These are phyloP conservation scores for Cynopterus sphinx DNA, from an alignment of 2,797 vertebrate species.

Conservation along the genomic window DNA sequence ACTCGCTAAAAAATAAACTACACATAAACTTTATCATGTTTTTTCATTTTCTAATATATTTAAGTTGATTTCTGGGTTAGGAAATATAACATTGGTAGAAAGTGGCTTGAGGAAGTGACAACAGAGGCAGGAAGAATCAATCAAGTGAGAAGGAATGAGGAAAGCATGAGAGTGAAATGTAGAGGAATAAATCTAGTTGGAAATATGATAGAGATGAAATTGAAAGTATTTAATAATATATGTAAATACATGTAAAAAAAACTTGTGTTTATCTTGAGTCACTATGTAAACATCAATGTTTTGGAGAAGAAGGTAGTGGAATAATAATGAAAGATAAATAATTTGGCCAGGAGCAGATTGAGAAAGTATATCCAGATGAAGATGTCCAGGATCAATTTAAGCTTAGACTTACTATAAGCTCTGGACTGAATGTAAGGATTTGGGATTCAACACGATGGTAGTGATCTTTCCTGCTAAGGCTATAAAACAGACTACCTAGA, in stretches of 20 bases:
- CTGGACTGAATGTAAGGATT: not conserved
- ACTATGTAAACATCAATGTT: not conserved
- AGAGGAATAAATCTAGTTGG: not conserved
- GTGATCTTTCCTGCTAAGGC: not conserved
- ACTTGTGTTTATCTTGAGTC: not conserved
- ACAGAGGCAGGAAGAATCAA: not conserved
- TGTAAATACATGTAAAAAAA: not conserved
- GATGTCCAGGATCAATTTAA: not conserved
- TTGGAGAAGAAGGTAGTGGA: not conserved
- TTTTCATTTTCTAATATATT: not conserved
- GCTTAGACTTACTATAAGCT: not conserved
- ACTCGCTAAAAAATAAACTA: not conserved
- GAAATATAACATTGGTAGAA: not conserved
- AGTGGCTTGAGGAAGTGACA: not conserved
- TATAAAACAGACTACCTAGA: not conserved
- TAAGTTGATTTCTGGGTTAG: not conserved
- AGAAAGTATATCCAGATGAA: not conserved
- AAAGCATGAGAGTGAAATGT: not conserved
- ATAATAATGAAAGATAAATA: not conserved
- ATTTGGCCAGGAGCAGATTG: not conserved
- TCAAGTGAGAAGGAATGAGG: not conserved
- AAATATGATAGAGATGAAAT: not conserved
- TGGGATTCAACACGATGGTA: not conserved
- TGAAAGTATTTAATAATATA: not conserved
- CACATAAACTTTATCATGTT: not conserved